Evolutionary conservation across 1,140 invertebrate genomes (phyloP), one percentile per base, ranked within the genome.

Genomic region (Choristoneura fumiferana): DNA sequence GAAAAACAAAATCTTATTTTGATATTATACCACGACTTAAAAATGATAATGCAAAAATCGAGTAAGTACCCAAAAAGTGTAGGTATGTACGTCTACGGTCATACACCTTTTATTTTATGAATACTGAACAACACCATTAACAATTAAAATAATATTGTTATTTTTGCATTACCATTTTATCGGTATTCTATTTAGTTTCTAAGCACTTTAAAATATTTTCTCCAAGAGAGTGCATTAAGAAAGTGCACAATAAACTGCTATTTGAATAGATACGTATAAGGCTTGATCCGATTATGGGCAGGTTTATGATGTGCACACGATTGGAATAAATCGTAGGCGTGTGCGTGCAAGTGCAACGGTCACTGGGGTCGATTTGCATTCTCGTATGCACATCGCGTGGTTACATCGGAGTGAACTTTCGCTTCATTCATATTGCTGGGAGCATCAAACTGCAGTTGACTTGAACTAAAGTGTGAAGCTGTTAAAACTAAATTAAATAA

Each of bases 401-500:
- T 73, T 76, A 72, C 69, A 70, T 72, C 65, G 60, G 66, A 73
- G 60, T 62, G 56, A 67, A 79, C 80, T 84, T 83, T 87, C 80
- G 71, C 76, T 71, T 67, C 59, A 62, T 65, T 67, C 58, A 63
- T 64, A 59, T 62, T 39, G 60, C 59, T 54, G 57, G 67, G 14
- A 29, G n/a, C 34, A 39, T 84, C 85, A 87, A 88, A 88, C 85
- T 88, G 85, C 85, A 87, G 79, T 88, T 87, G 84, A 87, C 85
- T 75, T 61, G 58, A 58, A 29, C 22, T 3, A 29, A 63, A 54
- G 14, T 39, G 33, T 35, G 12, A 54, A 35, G 15, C 33, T 35
- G 4, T 29, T 49, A 2, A 49, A 22, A 49, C 15, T 18, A 45
- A 45, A 10, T 10, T 17, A 49, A 40, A 49, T 29, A 49, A 49